A percentile compares a stretch with the other conserved stretches of the same genome.
Conservation (phyloP, 1,140 invertebrate species). For the Leptopilina boulardi region DNA sequence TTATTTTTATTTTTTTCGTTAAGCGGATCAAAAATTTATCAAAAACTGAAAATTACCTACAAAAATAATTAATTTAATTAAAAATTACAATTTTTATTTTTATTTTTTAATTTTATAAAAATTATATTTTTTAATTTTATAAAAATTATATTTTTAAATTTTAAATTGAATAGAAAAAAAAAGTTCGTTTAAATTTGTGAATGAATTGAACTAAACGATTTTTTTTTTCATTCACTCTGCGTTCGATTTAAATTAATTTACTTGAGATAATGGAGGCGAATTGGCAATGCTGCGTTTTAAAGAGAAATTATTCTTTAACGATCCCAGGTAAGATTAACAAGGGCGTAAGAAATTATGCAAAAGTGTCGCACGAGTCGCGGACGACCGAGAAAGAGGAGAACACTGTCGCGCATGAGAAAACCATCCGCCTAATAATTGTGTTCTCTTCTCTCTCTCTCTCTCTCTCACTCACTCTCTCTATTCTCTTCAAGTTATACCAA, state of each 20-base stretch:
- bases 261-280: neutral
- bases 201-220: neutral
- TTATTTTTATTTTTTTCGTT: neutral
- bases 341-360: conserved; percentile 30
- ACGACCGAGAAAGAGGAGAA: too few species aligned
- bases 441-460: neutral
- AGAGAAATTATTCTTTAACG: conserved; percentile 2
- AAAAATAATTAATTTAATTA: too few species aligned
- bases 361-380: conserved; percentile 19
- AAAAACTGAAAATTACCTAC: neutral
- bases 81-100: too few species aligned
- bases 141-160: too few species aligned
- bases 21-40: neutral
- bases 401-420: conserved; percentile 20
- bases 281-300: neutral
- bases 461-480: too few species aligned
- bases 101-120: too few species aligned
- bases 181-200: neutral
- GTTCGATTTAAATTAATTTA: conserved; percentile 1
- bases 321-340: conserved; percentile 24
- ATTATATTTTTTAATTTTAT: too few species aligned
- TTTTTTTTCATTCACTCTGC: neutral
- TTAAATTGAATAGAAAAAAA: too few species aligned
- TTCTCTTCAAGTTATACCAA: conserved; percentile 1
- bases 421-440: conserved; percentile 20